Evolutionary conservation across 2,113 vertebrate genomes (phyloP).

Genomic region (Euleptes europaea): DNA sequence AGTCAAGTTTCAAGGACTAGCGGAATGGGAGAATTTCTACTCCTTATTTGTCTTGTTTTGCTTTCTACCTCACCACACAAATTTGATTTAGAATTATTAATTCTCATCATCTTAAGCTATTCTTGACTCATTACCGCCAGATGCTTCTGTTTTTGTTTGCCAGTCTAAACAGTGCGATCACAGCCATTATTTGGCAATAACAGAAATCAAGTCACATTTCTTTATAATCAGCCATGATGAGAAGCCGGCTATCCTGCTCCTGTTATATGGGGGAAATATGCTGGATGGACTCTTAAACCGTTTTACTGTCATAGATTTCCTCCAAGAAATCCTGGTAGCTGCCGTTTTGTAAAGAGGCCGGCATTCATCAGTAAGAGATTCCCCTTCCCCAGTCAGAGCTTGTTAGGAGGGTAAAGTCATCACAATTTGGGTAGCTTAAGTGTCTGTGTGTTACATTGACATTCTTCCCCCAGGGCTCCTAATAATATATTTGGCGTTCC

Average conservation of each 20-base stretch:
- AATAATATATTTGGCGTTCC: too few species aligned
- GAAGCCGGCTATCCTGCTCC: not conserved
- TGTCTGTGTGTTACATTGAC: too few species aligned
- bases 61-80: conserved; percentile 11
- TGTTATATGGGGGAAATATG: not conserved
- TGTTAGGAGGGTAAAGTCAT: too few species aligned
- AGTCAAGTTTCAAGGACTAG: not conserved
- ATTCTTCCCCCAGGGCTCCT: too few species aligned
- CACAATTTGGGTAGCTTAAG: too few species aligned
- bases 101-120: conserved; percentile 53
- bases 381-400: too few species aligned
- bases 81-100: conserved; percentile 54
- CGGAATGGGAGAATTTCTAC: conserved; percentile 15
- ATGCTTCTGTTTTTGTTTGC: conserved; percentile 37
- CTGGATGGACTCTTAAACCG: not conserved
- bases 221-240: not conserved
- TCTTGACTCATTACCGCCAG: conserved; percentile 62
- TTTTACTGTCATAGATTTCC: not conserved
- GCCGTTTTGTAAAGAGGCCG: not conserved
- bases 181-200: conserved; percentile 17
- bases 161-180: not conserved
- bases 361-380: too few species aligned
- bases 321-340: not conserved
- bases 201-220: conserved; percentile 7
- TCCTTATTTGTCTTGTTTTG: conserved; percentile 47